A percentile compares a stretch with the other conserved stretches of the same genome.
These are phyloP conservation scores for Syngnathus typhle DNA, from an alignment of 2,113 vertebrate genomes.

Conservation along the genomic window DNA sequence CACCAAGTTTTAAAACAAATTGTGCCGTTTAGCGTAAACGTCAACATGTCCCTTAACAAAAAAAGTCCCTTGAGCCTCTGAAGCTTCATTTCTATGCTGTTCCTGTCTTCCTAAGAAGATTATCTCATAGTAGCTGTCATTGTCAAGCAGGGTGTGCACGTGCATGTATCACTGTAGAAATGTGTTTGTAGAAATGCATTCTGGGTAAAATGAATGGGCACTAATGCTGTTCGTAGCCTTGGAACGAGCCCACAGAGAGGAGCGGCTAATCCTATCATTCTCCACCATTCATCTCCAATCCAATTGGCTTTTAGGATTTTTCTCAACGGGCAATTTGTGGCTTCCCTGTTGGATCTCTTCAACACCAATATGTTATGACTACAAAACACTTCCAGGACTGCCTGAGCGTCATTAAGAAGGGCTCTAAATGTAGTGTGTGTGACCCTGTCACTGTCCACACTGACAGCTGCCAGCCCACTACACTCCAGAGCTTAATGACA, in stretches of 20 bases:
- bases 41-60: constrained; percentile 11
- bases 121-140: constrained; percentile 38
- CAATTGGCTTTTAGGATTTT: constrained; percentile 64
- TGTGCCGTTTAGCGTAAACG: neutral
- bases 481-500: constrained; percentile 55
- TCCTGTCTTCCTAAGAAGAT: constrained; percentile 42
- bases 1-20: neutral
- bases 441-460: constrained; percentile 48
- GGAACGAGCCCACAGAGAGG: constrained; percentile 59
- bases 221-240: constrained; percentile 54
- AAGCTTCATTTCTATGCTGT: constrained; percentile 32
- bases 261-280: constrained; percentile 66
- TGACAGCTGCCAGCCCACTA: constrained; percentile 54
- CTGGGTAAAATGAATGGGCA: constrained; percentile 51
- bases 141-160: constrained; percentile 23
- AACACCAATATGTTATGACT: constrained; percentile 63
- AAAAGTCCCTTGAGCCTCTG: constrained; percentile 12
- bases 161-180: constrained; percentile 30
- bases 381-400: constrained; percentile 55
- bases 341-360: constrained; percentile 57
- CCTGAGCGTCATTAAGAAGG: constrained; percentile 53
- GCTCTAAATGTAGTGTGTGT: constrained; percentile 60
- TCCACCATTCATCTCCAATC: constrained; percentile 69
- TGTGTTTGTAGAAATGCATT: constrained; percentile 46
- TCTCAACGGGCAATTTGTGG: constrained; percentile 68